These are phyloP conservation scores for Ctenochaetus hawaiiensis DNA, from an alignment of 2,797 vertebrate genomes.

Conservation along the genomic window DNA sequence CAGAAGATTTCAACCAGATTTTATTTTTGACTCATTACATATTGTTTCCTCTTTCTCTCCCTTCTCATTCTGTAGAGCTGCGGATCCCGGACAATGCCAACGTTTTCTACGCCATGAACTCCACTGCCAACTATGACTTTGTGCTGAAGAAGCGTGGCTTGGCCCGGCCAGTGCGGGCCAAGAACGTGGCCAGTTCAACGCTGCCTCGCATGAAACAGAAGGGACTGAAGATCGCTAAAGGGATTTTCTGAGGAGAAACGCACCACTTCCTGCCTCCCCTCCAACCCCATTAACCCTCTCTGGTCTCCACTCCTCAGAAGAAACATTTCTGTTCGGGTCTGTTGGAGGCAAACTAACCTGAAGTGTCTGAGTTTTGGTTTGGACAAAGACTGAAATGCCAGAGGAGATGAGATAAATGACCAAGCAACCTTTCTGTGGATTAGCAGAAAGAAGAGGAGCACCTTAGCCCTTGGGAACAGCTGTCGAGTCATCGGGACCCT, in stretches of 20 bases:
- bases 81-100: conserved; percentile 96
- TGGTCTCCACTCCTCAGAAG: conserved; percentile 31
- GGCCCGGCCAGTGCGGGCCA: conserved; percentile 87
- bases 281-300: conserved; percentile 17
- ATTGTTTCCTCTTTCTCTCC: background rate
- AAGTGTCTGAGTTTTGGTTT: conserved; percentile 39
- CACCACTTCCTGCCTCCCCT: conserved; percentile 43
- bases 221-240: conserved; percentile 95
- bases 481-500: conserved; percentile 31
- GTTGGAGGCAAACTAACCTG: conserved; percentile 12
- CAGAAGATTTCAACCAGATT: background rate
- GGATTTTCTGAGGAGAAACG: conserved; percentile 90
- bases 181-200: conserved; percentile 92
- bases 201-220: conserved; percentile 96
- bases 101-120: conserved; percentile 98
- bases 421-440: conserved; percentile 32
- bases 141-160: conserved; percentile 91
- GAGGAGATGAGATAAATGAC: conserved; percentile 40
- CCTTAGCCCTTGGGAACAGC: conserved; percentile 60
- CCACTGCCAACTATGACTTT: conserved; percentile 95
- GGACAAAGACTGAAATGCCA: conserved; percentile 18
- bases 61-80: conserved; percentile 82
- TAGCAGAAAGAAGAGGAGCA: conserved; percentile 54
- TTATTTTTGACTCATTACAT: background rate
- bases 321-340: conserved; percentile 13